Base-by-base conservation (phyloP, 2,113 vertebrate genomes). In the Setophaga coronata region DNA sequence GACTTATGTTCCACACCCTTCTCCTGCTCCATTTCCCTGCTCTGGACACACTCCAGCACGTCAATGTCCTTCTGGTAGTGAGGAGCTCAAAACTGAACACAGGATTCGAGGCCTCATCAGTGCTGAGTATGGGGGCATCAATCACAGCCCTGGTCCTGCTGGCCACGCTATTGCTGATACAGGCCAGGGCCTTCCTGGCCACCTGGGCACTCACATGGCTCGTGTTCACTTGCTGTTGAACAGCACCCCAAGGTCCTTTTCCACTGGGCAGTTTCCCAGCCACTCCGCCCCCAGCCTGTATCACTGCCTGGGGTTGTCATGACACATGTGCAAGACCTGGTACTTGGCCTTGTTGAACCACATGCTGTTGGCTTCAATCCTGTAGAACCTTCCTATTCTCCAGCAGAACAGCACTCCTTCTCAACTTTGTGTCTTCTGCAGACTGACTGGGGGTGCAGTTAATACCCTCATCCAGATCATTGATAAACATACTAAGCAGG, bases 331-430 rank as follows among this genome's bases (percentile, higher is more conserved):
- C 6, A 13, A 40, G 10, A 38, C 33, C 9, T 6, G 3, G 33
- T 6, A 33, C 23, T 43, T 33, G 18, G 7, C 23, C 21, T 28
- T 38, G 18, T n/a, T 51, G 33, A 58, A 24, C 10, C 28, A 38
- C 18, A 7, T 66, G 14, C 18, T 0, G 0, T 20, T 58, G 28
- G 15, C 33, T 33, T 73, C 10, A 4, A 19, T 12, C 16, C 61
- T 67, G 19, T 1, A 40, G 28, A 67, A 20, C 23, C 21, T 66
- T 47, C 29, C 25, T 48, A 2, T 25, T n/a, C 21, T 40, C 21
- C 24, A 36, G 53, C 45, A 60, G n/a, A 47, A 9, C 58, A 66
- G 8, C 8, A 24, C 14, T 43, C 18, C 36, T 40, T 12, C 45
- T 31, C 25, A 67, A 3, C 12, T 24, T 67, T 24, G 4, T 66